A percentile compares a stretch with the other conserved stretches of the same genome.
These are phyloP conservation scores for Galaxea fascicularis DNA, from an alignment of 92 coral and sea anemone genomes.

Conservation along the genomic window DNA sequence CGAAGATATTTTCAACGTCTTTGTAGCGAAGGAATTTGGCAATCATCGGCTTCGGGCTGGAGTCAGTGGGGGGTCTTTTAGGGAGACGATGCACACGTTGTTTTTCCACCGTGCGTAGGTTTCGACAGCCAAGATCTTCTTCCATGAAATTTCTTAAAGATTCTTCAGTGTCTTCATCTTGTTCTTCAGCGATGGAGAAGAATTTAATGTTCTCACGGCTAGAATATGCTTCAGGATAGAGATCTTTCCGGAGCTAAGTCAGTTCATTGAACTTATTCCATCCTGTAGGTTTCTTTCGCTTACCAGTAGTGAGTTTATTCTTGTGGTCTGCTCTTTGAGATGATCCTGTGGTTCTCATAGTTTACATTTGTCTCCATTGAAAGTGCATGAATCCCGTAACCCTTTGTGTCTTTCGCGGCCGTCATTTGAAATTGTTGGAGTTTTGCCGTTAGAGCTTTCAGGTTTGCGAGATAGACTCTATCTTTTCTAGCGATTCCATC, in stretches of 20 bases:
- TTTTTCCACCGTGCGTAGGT: not conserved
- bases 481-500: too few species aligned
- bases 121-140: not conserved
- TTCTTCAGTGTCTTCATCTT: not conserved
- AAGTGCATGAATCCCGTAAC: not conserved
- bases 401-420: not conserved
- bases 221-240: too few species aligned
- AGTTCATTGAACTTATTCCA: not conserved
- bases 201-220: conserved; percentile 11
- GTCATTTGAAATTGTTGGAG: conserved; percentile 1
- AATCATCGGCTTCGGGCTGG: not conserved
- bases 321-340: not conserved
- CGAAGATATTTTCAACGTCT: not conserved
- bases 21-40: not conserved
- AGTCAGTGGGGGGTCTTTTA: not conserved
- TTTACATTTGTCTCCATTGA: conserved; percentile 2
- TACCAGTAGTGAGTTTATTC: not conserved
- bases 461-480: not conserved
- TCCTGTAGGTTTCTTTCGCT: not conserved
- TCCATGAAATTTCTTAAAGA: too few species aligned
- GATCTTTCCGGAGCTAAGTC: not conserved
- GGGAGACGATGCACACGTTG: not conserved
- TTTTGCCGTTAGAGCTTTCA: too few species aligned
- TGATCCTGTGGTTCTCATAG: not conserved
- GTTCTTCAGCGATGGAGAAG: not conserved